A percentile compares a stretch with the other conserved stretches of the same genome.
These are phyloP conservation scores for Trissolcus japonicus DNA, from an alignment of 2,888 invertebrate species.

Conservation along the genomic window DNA sequence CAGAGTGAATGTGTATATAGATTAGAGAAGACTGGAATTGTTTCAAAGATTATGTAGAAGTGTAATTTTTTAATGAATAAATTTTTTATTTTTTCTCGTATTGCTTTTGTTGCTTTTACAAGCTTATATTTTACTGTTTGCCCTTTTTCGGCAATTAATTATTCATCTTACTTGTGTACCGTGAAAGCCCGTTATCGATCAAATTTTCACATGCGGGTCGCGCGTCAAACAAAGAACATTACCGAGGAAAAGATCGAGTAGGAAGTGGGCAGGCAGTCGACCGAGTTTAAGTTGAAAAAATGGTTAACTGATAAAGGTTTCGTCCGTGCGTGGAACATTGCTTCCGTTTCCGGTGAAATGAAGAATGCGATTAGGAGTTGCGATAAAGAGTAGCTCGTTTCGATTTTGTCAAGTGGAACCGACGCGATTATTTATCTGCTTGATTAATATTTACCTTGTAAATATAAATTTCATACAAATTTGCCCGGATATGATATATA, in stretches of 20 bases:
- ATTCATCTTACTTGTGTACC: constrained; percentile 35
- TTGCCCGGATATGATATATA: too few species aligned
- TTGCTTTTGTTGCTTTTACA: constrained; percentile 1
- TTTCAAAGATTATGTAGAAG: too few species aligned
- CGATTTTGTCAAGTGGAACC: constrained; percentile 61
- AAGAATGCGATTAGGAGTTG: constrained; percentile 52
- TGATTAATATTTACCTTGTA: constrained; percentile 37
- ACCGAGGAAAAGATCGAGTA: constrained; percentile 53
- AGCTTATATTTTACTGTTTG: neutral
- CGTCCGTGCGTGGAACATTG: constrained; percentile 63
- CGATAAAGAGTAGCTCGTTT: constrained; percentile 50
- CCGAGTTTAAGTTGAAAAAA: constrained; percentile 55
- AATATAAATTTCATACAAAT: too few species aligned
- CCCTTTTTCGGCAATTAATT: constrained; percentile 44
- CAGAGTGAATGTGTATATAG: too few species aligned
- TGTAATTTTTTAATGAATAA: neutral
- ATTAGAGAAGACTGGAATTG: too few species aligned
- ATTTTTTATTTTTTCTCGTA: neutral
- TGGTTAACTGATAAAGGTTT: constrained; percentile 63
- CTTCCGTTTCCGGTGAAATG: constrained; percentile 64
- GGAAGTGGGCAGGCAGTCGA: constrained; percentile 57
- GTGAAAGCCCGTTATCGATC: constrained; percentile 53
- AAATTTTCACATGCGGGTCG: constrained; percentile 54
- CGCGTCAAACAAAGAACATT: constrained; percentile 50
- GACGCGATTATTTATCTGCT: constrained; percentile 42